These are phyloP conservation scores for Xylophagus ater DNA, from an alignment of 2,888 invertebrate species.

Conservation along the genomic window DNA sequence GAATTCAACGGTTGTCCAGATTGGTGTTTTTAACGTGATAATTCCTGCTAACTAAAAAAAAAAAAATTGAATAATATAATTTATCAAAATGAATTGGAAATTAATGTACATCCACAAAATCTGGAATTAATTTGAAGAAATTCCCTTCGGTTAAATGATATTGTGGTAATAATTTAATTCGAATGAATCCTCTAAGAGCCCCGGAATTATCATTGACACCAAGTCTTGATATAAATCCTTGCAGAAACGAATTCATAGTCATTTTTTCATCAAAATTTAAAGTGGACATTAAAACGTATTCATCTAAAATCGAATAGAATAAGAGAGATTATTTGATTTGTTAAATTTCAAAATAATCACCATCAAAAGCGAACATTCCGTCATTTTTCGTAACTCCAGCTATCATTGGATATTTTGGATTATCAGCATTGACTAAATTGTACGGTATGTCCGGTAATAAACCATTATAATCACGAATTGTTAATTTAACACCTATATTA, in stretches of 20 bases:
- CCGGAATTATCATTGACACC: constrained; percentile 11
- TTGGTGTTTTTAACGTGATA: constrained; percentile 11
- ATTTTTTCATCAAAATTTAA: no score
- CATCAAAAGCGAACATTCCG: constrained; percentile 25
- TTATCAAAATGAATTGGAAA: no score
- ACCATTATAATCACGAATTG: constrained; percentile 13
- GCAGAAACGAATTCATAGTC: no score
- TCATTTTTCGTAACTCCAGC: constrained; percentile 32
- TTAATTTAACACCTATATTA: constrained; percentile 14
- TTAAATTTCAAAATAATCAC: constrained; percentile 1
- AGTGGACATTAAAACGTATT: constrained; percentile 12
- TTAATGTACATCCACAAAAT: constrained; percentile 12
- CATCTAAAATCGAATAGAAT: constrained; percentile 5
- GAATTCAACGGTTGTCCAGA: constrained; percentile 2
- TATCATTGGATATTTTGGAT: constrained; percentile 28
- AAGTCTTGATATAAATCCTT: constrained; percentile 9
- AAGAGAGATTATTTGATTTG: not conserved
- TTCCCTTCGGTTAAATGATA: constrained; percentile 7
- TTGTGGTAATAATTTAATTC: constrained; percentile 5
- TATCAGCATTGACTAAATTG: constrained; percentile 15
- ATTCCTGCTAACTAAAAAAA: constrained; percentile 12
- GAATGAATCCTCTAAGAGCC: constrained; percentile 4
- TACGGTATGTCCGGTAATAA: constrained; percentile 12
- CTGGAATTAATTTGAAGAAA: constrained; percentile 11
- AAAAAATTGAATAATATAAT: not conserved